These are phyloP conservation scores for Scolanthus callimorphus DNA, from an alignment of 92 coral and sea anemone species.

Conservation along the genomic window DNA sequence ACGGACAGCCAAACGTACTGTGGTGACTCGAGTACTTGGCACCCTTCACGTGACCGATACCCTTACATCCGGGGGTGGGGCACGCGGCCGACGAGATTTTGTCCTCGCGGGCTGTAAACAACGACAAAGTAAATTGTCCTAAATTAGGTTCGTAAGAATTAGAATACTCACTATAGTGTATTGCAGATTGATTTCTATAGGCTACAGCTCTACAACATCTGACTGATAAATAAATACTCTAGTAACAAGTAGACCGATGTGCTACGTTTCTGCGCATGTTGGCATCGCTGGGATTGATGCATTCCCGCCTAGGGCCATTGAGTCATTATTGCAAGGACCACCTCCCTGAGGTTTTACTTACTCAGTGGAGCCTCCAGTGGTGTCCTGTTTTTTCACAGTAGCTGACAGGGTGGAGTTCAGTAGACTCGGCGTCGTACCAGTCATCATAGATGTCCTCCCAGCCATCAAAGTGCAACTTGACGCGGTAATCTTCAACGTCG, in stretches of 20 bases:
- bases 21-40: constrained; percentile 98
- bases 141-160: too few relatives aligned
- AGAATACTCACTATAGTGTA: too few relatives aligned
- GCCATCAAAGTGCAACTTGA: constrained; percentile 90
- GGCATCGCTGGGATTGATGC: too few relatives aligned
- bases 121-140: background rate
- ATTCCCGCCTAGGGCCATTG: too few relatives aligned
- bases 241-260: too few relatives aligned
- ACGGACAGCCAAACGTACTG: constrained; percentile 98
- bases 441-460: constrained; percentile 97
- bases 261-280: too few relatives aligned
- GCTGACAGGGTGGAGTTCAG: constrained; percentile 51
- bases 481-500: constrained; percentile 68
- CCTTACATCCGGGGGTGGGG: constrained; percentile 98
- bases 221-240: too few relatives aligned
- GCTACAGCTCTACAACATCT: too few relatives aligned
- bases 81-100: constrained; percentile 95
- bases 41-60: constrained; percentile 98
- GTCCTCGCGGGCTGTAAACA: constrained; percentile 66
- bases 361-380: constrained; percentile 61
- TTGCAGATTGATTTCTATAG: too few relatives aligned
- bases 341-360: constrained; percentile 21
- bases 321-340: too few relatives aligned
- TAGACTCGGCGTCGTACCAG: constrained; percentile 79
- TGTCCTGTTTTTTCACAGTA: constrained; percentile 57